phyloP scores from a whole-genome alignment of 2,888 invertebrate genomes.

The Phengaris arion region DNA sequence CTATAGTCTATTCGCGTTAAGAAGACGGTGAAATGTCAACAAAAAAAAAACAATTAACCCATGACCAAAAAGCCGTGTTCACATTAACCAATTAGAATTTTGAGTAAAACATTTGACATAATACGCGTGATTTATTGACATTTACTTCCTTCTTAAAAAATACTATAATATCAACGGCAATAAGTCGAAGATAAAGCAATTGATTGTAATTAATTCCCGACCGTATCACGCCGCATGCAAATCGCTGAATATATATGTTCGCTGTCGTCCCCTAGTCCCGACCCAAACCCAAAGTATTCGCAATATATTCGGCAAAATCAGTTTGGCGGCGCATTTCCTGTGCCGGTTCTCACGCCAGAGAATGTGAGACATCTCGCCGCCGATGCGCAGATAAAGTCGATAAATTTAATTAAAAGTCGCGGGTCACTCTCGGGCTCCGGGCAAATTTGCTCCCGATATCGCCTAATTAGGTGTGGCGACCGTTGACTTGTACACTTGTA shows the following conservation, averaged over 20 bases:
- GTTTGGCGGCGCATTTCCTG: neutral
- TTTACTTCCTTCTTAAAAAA: no score
- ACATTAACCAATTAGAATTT: no score
- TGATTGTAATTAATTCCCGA: neutral
- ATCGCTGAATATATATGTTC: neutral
- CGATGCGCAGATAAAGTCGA: conserved; percentile 60
- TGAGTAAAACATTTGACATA: no score
- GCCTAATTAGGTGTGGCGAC: conserved; percentile 64
- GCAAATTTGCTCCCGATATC: conserved; percentile 64
- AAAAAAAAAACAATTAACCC: no score
- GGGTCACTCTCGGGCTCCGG: conserved; percentile 37
- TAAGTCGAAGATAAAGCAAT: conserved; percentile 3
- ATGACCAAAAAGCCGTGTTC: no score
- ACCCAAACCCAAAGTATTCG: neutral
- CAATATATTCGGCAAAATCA: neutral
- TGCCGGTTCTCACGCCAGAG: conserved; percentile 47
- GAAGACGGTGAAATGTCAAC: no score
- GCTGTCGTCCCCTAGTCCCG: neutral
- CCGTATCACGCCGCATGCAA: neutral
- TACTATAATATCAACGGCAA: neutral
- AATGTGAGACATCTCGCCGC: neutral
- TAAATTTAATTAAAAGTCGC: conserved; percentile 74
- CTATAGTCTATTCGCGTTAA: no score
- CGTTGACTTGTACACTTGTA: neutral
- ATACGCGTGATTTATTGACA: no score